phyloP scores from a whole-genome alignment of 2,888 invertebrate species.

The Rosalia funebris region DNA sequence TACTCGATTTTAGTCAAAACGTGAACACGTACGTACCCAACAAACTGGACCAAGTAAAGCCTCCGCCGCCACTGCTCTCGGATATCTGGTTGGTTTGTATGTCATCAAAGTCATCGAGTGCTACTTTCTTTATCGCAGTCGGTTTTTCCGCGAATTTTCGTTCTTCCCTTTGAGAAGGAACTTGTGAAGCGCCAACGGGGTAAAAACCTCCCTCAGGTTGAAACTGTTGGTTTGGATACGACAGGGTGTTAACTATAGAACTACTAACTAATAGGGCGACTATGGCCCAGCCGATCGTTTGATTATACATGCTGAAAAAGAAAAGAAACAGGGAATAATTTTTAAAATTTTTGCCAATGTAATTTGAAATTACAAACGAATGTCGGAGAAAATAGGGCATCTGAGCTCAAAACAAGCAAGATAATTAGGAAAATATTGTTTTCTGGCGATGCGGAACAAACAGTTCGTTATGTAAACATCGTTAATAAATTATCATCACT shows the following conservation, averaged over 20 bases:
- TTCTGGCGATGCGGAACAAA: neutral
- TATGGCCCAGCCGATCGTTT: conserved; percentile 76
- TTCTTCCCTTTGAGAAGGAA: conserved; percentile 67
- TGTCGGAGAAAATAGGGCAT: no score
- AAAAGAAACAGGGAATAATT: conserved; percentile 9
- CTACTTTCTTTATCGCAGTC: conserved; percentile 88
- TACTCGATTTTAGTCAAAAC: no score
- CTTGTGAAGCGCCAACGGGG: conserved; percentile 22
- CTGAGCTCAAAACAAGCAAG: no score
- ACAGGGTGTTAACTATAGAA: conserved; percentile 73
- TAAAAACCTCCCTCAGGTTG: conserved; percentile 31
- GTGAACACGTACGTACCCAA: conserved; percentile 72
- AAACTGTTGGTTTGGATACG: conserved; percentile 69
- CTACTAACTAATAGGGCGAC: conserved; percentile 76
- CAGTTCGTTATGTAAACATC: neutral
- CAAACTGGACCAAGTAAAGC: conserved; percentile 91
- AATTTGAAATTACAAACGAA: no score
- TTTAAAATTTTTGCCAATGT: no score
- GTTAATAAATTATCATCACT: conserved; percentile 2
- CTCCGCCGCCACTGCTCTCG: conserved; percentile 66
- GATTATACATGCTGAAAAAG: conserved; percentile 68
- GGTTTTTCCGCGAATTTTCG: conserved; percentile 91
- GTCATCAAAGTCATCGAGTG: conserved; percentile 83
- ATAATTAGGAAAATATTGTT: neutral
- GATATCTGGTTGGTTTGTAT: conserved; percentile 83